Evolutionary conservation across 2,797 vertebrate genomes (phyloP).

Genomic region (Sebastes diploproa): DNA sequence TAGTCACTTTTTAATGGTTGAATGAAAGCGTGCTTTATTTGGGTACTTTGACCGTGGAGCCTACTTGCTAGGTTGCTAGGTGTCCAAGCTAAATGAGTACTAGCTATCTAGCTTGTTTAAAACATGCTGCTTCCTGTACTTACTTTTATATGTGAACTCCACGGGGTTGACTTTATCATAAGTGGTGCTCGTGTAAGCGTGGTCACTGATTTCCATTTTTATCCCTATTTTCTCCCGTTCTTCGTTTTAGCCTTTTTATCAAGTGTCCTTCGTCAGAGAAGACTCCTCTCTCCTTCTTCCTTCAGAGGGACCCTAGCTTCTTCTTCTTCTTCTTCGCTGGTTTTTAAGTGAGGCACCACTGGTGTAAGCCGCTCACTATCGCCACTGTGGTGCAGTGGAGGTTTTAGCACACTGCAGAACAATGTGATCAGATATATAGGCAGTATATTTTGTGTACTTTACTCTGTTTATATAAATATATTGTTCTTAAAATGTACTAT

Average conservation of each 20-base stretch:
- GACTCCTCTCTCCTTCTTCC: neutral
- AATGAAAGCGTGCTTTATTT: neutral
- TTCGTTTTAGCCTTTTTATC: neutral
- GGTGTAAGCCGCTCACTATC: neutral
- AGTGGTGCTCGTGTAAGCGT: constrained; percentile 39
- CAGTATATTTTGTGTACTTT: neutral
- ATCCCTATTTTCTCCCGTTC: neutral
- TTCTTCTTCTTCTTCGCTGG: constrained; percentile 21
- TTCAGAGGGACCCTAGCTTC: constrained; percentile 45
- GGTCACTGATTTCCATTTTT: constrained; percentile 50
- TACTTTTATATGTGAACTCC: constrained; percentile 75
- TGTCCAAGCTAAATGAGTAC: neutral
- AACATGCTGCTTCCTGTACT: constrained; percentile 23
- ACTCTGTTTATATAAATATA: neutral
- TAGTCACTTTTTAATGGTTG: neutral
- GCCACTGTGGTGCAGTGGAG: neutral
- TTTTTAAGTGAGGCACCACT: neutral
- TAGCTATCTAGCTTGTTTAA: neutral
- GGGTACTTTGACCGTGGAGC: neutral
- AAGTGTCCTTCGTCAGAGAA: constrained; percentile 44
- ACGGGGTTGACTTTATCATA: constrained; percentile 19
- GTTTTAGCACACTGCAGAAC: neutral
- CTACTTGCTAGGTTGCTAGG: constrained; percentile 32
- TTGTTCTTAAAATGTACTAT: neutral
- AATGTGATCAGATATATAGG: neutral